Base-by-base conservation (phyloP, 2,113 vertebrate species). In the Callipepla californica region DNA sequence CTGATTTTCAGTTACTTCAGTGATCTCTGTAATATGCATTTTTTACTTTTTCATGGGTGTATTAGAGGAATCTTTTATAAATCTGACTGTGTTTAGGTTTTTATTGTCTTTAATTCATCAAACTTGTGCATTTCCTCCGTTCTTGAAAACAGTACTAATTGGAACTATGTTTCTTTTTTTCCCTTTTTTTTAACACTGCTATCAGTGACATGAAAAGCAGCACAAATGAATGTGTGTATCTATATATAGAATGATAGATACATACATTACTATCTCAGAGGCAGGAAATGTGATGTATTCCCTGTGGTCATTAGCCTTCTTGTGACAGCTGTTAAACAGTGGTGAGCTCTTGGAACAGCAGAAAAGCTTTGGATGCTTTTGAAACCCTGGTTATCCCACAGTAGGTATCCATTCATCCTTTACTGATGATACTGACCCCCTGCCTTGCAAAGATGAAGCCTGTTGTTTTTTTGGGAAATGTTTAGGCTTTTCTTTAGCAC, bases 241-340 rank as follows among this genome's bases (percentile, higher is more conserved):
- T 88, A 34, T 50, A 63, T 80, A 59, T 38, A 67, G 70, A 61
- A 65, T 69, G 22, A 70, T 12, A 72, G 38, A 30, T 69, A 47
- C 8, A 1, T 44, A 58, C 8, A 26, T 40, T 80, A 36, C 62
- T 77, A 48, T 28, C 81, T 83, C 81, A 53, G 42, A 59, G 32
- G 45, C 0, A 4, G 57, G 57, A 63, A 76, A 36, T 36, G 17
- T 40, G 73, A 45, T 45, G 23, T 17, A 6, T 85, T 84, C 53
- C 51, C 57, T 86, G 50, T 0, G 3, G 70, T 80, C 84, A 79
- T 90, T 74, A 89, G 21, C 44, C 30, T 74, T 88, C 50, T 67
- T 38, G 44, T 87, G 87, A 80, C 76, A 94, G 89, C 57, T 94
- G 90, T 91, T 92, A 75, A 91, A 68, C 50, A 75, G 59, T 89